Conservation (phyloP, 35 echinoderm and acorn worm genomes). For the Ophiothrix spiculata region DNA sequence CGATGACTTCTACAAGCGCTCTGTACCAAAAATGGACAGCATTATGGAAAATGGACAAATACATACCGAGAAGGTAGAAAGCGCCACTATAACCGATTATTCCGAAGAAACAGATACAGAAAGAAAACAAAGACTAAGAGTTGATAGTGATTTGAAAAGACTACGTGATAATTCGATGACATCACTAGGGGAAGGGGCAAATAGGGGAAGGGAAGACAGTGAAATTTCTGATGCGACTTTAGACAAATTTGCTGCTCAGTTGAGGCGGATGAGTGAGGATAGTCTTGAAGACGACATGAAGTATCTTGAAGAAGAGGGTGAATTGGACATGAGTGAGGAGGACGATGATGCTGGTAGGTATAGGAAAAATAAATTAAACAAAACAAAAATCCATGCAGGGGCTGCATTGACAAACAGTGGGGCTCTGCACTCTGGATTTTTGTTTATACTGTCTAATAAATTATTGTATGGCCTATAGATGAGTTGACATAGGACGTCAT, state of each 20-base stretch:
- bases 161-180: slow-evolving; percentile 1
- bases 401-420: too few relatives aligned
- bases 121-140: neutral
- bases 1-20: slow-evolving; percentile 39
- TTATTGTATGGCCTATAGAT: too few relatives aligned
- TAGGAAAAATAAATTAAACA: too few relatives aligned
- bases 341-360: neutral
- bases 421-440: too few relatives aligned
- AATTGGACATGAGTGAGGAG: slow-evolving; percentile 3
- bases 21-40: slow-evolving; percentile 40
- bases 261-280: neutral
- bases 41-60: neutral
- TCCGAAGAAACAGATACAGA: neutral
- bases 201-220: neutral
- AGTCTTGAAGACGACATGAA: slow-evolving; percentile 25
- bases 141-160: neutral
- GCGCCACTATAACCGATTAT: neutral
- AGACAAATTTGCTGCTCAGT: neutral
- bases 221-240: neutral
- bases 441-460: too few relatives aligned
- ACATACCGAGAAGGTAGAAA: neutral
- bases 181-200: neutral
- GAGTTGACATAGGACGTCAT: too few relatives aligned
- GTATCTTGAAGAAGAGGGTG: slow-evolving; percentile 13
- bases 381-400: too few relatives aligned